Evolutionary conservation across 2,888 invertebrate species (phyloP), one percentile per base, ranked within the genome.

Genomic region (Blomia tropicalis): DNA sequence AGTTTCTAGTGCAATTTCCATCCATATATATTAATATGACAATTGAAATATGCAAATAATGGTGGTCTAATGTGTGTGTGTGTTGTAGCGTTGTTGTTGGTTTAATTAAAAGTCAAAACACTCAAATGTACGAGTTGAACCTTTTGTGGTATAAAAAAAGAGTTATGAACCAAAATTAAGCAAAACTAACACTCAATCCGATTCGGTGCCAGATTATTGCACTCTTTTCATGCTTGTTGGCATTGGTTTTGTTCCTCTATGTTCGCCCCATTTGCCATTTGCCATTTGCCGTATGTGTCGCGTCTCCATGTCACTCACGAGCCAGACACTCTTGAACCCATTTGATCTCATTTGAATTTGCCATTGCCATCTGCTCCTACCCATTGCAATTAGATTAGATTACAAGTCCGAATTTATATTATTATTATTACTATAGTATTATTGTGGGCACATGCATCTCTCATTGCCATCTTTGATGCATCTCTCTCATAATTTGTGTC

Each of bases 351-450:
- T 47, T 47, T 47, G 51, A 47, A 47, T 47, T 11, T 27, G 27
- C 7, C 23, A n/a, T 25, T 27, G 51, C 51, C 51, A 47, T 7
- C 51, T 47, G 51, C 51, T 47, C 51, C n/a, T 19, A 47, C n/a
- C n/a, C 51, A 47, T n/a, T 47, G 11, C 51, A 47, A 47, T 47
- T 47, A 47, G 51, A 47, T 47, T 47, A 47, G 51, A 47, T 47
- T 47, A 47, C 7, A 47, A n/a, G n/a, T n/a, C 23, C 51, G 51
- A 47, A 47, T 47, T 47, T 11, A 47, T n/a, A 47, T 47, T n/a
- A n/a, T 27, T 19, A 36, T n/a, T n/a, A n/a, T n/a, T n/a, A n/a
- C n/a, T n/a, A n/a, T n/a, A n/a, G n/a, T n/a, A n/a, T n/a, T n/a
- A n/a, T n/a, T n/a, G n/a, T n/a, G n/a, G n/a, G n/a, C n/a, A n/a